Conservation (phyloP, 2,888 invertebrate species). For the Stenchaetothrips biformis region DNA sequence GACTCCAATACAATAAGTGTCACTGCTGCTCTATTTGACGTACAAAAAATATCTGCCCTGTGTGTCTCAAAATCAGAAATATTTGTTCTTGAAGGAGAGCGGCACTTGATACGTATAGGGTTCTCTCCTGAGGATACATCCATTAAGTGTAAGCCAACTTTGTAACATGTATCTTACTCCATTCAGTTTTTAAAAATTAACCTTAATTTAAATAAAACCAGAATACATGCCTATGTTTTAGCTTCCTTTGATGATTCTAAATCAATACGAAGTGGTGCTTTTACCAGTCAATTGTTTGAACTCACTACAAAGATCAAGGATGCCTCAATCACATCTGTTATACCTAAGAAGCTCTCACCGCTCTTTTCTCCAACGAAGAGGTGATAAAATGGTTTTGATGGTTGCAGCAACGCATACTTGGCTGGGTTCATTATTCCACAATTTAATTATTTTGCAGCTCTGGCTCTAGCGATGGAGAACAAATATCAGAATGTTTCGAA, state of each 20-base stretch:
- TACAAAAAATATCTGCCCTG: conserved; percentile 46
- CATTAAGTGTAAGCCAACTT: background rate
- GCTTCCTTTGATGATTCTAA: background rate
- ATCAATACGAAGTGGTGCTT: conserved; percentile 42
- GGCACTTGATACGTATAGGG: conserved; percentile 73
- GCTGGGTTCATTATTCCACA: too few relatives aligned
- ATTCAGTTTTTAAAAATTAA: background rate
- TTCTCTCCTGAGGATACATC: conserved; percentile 55
- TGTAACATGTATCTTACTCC: background rate
- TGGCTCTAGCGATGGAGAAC: conserved; percentile 14
- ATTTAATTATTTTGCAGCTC: background rate
- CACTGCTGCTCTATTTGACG: conserved; percentile 46
- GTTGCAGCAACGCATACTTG: too few relatives aligned
- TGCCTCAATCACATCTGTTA: conserved; percentile 43
- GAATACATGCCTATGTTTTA: conserved; percentile 2
- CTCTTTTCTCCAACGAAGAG: background rate
- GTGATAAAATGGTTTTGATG: background rate
- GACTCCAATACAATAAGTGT: conserved; percentile 57
- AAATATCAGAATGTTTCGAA: conserved; percentile 46
- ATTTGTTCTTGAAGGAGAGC: conserved; percentile 73
- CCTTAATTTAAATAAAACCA: background rate
- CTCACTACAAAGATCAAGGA: conserved; percentile 46
- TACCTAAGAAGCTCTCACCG: background rate
- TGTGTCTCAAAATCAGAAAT: conserved; percentile 67
- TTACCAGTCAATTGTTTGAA: conserved; percentile 44